Evolutionary conservation across 2,113 vertebrate species (phyloP), one percentile per base, ranked within the genome.

Genomic region (Oceanites oceanicus): DNA sequence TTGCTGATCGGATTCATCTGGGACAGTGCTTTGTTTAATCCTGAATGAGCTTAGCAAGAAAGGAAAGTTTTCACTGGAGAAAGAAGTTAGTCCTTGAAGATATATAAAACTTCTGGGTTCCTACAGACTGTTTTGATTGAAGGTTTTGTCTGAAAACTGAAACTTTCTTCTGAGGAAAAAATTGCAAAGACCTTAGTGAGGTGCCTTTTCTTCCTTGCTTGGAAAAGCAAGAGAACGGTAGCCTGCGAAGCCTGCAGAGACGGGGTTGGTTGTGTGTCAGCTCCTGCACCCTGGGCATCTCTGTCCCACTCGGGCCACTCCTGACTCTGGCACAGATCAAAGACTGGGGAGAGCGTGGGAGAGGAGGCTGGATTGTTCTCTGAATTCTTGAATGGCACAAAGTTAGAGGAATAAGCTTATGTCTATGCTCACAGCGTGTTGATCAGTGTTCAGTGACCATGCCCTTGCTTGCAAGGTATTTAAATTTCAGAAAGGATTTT

Each of bases 281-380:
- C 19, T 78, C 53, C 36, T 32, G 47, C 1, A 1, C 18, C 27
- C 23, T 1, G 1, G 45, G 19, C 44, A 81, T 20, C 53, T 66
- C 16, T 81, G 42, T 75, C 52, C 56, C 44, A 29, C 27, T 72
- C 2, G 1, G 16, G 50, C 11, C 47, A 34, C 30, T 85, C 18
- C 62, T 52, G 65, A 7, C 29, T 78, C 34, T 61, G 65, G 21
- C 15, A 49, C 25, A 68, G 47, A 81, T 26, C 44, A 61, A 78
- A 71, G 19, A 5, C 0, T 61, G 13, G 9, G 40, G 30, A 81
- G 8, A 17, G 1, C 0, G 0, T 32, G 27, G 45, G 42, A 87
- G 10, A 78, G 34, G 18, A 29, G 4, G 6, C 4, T 79, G 58
- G 9, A 55, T 20, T 26, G 15, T 56, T 32, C 55, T 61, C 65